phyloP scores from a whole-genome alignment of 2,113 vertebrate genomes.

The Psephotus haematonotus region DNA sequence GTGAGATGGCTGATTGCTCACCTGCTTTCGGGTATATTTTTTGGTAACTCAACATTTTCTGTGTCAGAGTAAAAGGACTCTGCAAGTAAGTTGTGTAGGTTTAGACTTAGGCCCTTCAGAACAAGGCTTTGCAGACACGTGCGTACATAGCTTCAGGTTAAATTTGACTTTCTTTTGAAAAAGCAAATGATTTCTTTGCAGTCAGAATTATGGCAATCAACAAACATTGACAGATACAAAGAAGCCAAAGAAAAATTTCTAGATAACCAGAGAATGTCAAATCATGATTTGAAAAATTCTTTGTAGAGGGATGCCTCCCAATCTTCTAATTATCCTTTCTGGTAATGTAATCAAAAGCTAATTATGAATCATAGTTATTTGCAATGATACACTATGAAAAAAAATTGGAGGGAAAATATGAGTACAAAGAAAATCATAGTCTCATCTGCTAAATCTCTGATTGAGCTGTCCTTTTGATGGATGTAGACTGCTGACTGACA shows the following conservation, averaged over 20 bases:
- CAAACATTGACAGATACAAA: neutral
- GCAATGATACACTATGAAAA: neutral
- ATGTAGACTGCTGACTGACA: neutral
- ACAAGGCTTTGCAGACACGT: neutral
- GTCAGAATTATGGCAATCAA: neutral
- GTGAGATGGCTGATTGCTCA: neutral
- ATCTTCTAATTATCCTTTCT: slow-evolving; percentile 39
- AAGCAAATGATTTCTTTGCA: neutral
- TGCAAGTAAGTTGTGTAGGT: neutral
- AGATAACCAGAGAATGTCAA: neutral
- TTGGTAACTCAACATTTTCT: neutral
- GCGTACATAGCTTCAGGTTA: neutral
- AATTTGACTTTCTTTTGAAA: neutral
- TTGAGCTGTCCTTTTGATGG: slow-evolving; percentile 4
- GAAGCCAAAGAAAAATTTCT: neutral
- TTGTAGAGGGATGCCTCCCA: neutral
- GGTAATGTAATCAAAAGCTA: slow-evolving; percentile 48
- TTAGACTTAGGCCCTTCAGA: neutral
- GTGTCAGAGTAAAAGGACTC: neutral
- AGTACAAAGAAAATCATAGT: neutral
- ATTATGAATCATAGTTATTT: slow-evolving; percentile 29
- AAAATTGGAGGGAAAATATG: neutral
- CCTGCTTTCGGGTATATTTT: neutral
- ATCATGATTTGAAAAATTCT: neutral
- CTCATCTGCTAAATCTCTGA: neutral